A percentile compares a stretch with the other conserved stretches of the same genome.
Conservation (phyloP, 64 coral and sea anemone species). For the Montipora cactus region DNA sequence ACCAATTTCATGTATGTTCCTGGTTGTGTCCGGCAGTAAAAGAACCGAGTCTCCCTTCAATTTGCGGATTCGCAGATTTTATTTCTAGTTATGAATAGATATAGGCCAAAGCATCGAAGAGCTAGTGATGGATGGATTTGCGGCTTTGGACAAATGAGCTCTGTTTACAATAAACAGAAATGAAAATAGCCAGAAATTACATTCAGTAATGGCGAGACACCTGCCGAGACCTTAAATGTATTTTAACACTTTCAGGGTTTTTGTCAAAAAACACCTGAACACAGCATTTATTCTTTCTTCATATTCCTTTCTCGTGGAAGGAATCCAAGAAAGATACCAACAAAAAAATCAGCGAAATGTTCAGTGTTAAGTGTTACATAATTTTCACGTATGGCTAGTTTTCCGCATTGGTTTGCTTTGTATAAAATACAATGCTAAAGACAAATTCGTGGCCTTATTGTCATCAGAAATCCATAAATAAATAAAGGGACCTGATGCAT, state of each 20-base stretch:
- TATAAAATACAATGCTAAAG: not conserved
- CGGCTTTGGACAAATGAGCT: not conserved
- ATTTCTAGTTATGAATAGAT: conserved; percentile 3
- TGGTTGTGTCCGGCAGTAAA: not conserved
- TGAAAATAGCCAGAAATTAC: conserved; percentile 40
- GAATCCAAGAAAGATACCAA: not conserved
- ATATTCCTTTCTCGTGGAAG: not conserved
- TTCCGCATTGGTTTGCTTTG: not conserved
- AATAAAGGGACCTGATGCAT: not conserved
- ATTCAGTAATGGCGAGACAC: not conserved
- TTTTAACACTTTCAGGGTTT: conserved; percentile 40
- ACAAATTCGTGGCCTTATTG: not conserved
- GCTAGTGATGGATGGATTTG: not conserved
- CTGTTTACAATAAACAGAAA: conserved; percentile 53
- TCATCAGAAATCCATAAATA: conserved; percentile 22
- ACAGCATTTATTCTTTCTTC: not conserved
- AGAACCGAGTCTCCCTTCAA: not conserved
- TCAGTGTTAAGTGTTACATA: not conserved
- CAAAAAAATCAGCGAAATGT: too few relatives aligned
- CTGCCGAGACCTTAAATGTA: conserved; percentile 31
- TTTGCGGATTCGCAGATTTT: not conserved
- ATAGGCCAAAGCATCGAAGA: not conserved
- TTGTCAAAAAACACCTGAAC: not conserved
- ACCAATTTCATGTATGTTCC: not conserved
- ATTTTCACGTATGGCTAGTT: not conserved